A percentile compares a stretch with the other conserved stretches of the same genome.
These are phyloP conservation scores for Climacteris rufus DNA, from an alignment of 2,113 vertebrate genomes.

Conservation along the genomic window DNA sequence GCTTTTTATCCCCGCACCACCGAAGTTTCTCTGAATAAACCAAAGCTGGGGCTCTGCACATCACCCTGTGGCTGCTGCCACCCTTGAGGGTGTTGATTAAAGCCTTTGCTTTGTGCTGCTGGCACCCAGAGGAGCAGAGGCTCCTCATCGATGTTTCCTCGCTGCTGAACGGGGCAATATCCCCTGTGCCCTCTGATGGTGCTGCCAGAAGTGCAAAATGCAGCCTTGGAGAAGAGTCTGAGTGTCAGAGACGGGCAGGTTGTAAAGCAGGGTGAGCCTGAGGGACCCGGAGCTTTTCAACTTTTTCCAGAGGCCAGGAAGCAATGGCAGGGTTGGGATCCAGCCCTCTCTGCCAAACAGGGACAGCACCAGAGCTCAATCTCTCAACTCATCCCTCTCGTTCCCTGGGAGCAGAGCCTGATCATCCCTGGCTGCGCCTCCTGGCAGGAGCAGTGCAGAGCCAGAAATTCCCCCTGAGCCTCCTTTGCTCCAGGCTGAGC, in stretches of 20 bases:
- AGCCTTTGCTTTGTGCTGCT: neutral
- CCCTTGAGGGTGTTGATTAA: fast-evolving
- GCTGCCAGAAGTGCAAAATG: neutral
- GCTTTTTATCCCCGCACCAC: neutral
- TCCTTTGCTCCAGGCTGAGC: no score
- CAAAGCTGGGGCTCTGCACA: fast-evolving
- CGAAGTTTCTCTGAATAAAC: neutral
- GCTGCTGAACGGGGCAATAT: neutral
- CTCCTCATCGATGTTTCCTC: neutral
- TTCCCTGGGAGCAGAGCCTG: neutral
- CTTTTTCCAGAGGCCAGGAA: neutral
- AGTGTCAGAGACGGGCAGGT: neutral
- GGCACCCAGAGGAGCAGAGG: neutral
- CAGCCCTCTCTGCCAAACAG: neutral
- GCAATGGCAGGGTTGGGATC: neutral
- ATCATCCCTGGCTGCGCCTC: neutral
- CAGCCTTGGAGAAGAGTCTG: neutral
- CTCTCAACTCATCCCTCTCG: neutral
- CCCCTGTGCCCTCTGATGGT: neutral
- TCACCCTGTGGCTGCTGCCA: neutral
- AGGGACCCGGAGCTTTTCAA: neutral
- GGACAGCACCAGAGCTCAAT: neutral
- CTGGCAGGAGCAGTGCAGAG: no score
- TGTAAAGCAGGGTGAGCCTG: neutral
- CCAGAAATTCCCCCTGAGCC: no score